Evolutionary conservation across 1,140 invertebrate genomes (phyloP), one percentile per base, ranked within the genome.

Genomic region (Formica exsecta): DNA sequence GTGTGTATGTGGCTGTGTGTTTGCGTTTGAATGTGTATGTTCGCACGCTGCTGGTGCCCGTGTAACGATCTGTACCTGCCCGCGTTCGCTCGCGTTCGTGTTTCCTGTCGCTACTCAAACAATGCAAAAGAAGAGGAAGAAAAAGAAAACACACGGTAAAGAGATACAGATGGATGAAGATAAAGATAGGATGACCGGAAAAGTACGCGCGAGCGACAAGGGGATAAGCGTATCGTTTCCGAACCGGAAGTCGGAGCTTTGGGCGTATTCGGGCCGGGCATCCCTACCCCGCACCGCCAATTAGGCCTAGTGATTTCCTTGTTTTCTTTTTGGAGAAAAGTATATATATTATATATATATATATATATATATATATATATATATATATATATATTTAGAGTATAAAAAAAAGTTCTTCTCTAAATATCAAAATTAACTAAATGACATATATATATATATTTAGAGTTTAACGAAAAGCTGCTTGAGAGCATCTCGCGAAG

Each of bases 251-350:
- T 85, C 75, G 88, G 41, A 85, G 88, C 80, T 89, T 71, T 36
- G 9, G 38, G 48, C 68, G 77, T 41, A 36, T 3, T 77, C n/a
- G n/a, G 59, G 44, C 5, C 44, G 64, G 79, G 25, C 41, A 0
- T 61, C 74, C 83, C 54, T 64, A 32, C 22, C 75, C 93, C 93
- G 94, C 91, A 92, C 93, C 93, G 93, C 93, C 94, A 92, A 86
- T 94, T 95, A 95, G 94, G 95, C 94, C 94, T 95, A 95, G 94
- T 94, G 85, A 94, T 92, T 91, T 92, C 91, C 88, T 93, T 92
- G 91, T 94, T 94, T 95, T 93, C 87, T 90, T 93, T 94, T 94
- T 92, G 88, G 81, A 88, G 64, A 90, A 32, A 32, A 59, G 62
- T 81, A 91, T 86, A 91, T 85, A 91, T 86, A 88, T 22, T 22